phyloP scores from a whole-genome alignment of 2,888 invertebrate species.

The Archaeoteleia sp. region DNA sequence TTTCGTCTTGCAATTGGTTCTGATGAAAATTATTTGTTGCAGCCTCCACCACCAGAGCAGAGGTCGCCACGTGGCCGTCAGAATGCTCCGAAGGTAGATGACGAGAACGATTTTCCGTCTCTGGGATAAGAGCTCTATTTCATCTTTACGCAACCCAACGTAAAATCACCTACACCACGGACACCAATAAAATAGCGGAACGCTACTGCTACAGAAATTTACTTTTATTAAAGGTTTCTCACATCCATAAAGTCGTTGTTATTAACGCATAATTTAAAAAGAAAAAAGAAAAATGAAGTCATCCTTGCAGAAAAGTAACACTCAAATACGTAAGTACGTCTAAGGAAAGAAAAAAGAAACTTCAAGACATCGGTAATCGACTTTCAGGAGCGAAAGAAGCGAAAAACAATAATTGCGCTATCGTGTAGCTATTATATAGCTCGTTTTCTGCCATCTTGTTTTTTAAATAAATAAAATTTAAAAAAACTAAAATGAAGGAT shows the following conservation, averaged over 20 bases:
- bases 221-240: conserved; percentile 68
- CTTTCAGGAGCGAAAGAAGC: conserved; percentile 10
- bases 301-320: conserved; percentile 15
- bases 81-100: conserved; percentile 91
- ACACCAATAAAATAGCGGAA: conserved; percentile 64
- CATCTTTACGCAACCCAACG: conserved; percentile 55
- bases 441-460: conserved; percentile 8
- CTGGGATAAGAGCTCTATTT: conserved; percentile 80
- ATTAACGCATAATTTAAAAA: conserved; percentile 67
- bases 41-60: conserved; percentile 66
- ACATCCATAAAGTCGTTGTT: conserved; percentile 69
- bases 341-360: conserved; percentile 2
- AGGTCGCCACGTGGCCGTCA: conserved; percentile 73
- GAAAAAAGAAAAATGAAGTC: conserved; percentile 49
- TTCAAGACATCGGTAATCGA: conserved; percentile 6
- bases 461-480: conserved; percentile 12
- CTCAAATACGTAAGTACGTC: conserved; percentile 14
- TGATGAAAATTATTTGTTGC: conserved; percentile 46
- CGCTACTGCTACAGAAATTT: conserved; percentile 63
- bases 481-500: conserved; percentile 4
- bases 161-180: conserved; percentile 58
- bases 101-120: conserved; percentile 96
- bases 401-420: conserved; percentile 4
- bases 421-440: conserved; percentile 35
- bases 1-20: too few species aligned